Percentiles rank a stretch among this genome's conserved stretches.
Evolutionary conservation across 1,140 invertebrate species (phyloP).

Genomic region (Asobara japonica): DNA sequence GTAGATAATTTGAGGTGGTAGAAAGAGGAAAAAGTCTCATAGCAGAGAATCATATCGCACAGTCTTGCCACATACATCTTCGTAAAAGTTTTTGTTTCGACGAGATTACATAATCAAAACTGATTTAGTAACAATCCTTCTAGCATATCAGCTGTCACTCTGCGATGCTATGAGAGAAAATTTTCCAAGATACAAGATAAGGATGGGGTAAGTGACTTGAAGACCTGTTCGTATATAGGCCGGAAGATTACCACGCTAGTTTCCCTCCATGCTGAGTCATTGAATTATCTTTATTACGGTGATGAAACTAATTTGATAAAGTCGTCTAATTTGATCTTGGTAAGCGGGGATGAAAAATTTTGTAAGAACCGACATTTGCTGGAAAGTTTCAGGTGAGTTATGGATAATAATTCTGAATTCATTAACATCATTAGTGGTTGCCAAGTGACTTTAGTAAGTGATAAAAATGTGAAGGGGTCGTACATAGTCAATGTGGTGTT

Average conservation of each 20-base stretch:
- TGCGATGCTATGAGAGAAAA: no score
- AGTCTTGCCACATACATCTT: no score
- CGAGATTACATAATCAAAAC: no score
- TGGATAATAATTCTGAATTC: background rate
- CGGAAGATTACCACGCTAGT: background rate
- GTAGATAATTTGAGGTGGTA: background rate
- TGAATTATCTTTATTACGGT: slow-evolving; percentile 1
- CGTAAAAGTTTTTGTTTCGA: no score
- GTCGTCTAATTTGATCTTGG: background rate
- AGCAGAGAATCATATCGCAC: no score
- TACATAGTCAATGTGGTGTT: background rate
- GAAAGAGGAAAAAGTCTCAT: background rate
- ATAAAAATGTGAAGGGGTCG: background rate
- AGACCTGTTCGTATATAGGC: background rate
- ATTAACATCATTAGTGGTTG: background rate
- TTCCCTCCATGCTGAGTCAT: background rate
- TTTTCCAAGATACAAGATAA: background rate
- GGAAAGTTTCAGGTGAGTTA: background rate
- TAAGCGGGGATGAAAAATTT: background rate
- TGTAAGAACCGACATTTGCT: no score
- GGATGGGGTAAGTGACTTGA: background rate
- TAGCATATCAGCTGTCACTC: no score
- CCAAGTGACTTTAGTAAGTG: background rate
- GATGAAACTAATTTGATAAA: background rate
- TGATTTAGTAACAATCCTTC: no score